Percentiles rank a stretch among this genome's conserved stretches.
These are phyloP conservation scores for Chelmon rostratus DNA, from an alignment of 2,797 vertebrate species.

Conservation along the genomic window DNA sequence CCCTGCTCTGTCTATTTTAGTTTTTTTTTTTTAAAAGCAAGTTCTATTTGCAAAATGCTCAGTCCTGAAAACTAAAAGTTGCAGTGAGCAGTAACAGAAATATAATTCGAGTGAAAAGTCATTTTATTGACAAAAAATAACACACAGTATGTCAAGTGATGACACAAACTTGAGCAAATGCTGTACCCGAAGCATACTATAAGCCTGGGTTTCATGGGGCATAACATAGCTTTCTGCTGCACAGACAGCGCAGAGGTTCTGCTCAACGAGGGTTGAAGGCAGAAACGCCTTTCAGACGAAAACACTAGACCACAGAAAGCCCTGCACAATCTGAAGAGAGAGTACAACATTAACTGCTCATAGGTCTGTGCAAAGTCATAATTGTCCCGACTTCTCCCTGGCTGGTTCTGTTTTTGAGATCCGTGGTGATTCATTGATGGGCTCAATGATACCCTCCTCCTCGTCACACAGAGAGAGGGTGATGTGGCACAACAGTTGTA, in stretches of 20 bases:
- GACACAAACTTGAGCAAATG: neutral
- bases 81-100: neutral
- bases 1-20: neutral
- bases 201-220: neutral
- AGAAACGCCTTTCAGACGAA: constrained; percentile 2
- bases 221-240: neutral
- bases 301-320: neutral
- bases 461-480: no score
- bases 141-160: neutral
- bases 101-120: neutral
- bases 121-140: neutral
- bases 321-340: neutral
- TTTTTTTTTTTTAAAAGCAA: neutral
- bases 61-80: neutral
- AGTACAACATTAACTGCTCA: no score
- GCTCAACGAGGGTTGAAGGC: neutral
- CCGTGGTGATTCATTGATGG: no score
- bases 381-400: no score
- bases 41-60: neutral
- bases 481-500: no score
- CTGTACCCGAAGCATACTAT: neutral
- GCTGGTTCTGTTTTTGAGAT: no score
- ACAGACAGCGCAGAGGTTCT: neutral
- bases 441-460: no score
- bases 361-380: no score